Percentiles rank a stretch among this genome's conserved stretches.
Conservation (phyloP, 2,888 invertebrate species). For the Cosmia trapezina region DNA sequence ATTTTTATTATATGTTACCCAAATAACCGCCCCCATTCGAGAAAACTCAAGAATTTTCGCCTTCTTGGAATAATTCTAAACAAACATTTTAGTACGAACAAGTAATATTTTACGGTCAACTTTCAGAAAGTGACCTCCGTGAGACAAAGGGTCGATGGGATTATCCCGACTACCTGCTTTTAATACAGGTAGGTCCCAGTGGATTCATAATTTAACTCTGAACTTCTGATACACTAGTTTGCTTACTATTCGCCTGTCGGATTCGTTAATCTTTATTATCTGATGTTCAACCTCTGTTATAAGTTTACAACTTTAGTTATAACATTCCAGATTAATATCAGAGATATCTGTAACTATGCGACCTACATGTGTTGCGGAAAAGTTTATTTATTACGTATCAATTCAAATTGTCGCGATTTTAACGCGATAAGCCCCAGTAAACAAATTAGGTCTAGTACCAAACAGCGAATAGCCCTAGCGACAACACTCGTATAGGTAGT, state of each 20-base stretch:
- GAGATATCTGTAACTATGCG: constrained; percentile 2
- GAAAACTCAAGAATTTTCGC: constrained; percentile 13
- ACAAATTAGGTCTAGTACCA: constrained; percentile 44
- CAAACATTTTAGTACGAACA: constrained; percentile 22
- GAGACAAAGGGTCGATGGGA: constrained; percentile 74
- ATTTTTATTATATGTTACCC: constrained; percentile 27
- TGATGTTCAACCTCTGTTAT: constrained; percentile 27
- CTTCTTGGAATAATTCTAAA: constrained; percentile 9
- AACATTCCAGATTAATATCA: constrained; percentile 22
- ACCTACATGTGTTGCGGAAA: constrained; percentile 9
- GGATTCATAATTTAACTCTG: constrained; percentile 77
- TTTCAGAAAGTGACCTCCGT: constrained; percentile 72
- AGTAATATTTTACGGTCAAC: constrained; percentile 75
- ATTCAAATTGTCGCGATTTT: constrained; percentile 15
- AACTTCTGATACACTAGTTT: constrained; percentile 68
- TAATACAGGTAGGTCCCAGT: constrained; percentile 74
- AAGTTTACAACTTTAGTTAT: constrained; percentile 8
- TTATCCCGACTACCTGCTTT: constrained; percentile 77
- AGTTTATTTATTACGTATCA: constrained; percentile 12
- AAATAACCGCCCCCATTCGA: constrained; percentile 19
- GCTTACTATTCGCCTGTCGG: constrained; percentile 63
- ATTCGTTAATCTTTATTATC: constrained; percentile 63
- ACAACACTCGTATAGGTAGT: constrained; percentile 22
- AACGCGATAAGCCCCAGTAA: constrained; percentile 28
- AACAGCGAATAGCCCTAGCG: constrained; percentile 25